These are phyloP conservation scores for Melanchra persicariae DNA, from an alignment of 2,888 invertebrate genomes.

Conservation along the genomic window DNA sequence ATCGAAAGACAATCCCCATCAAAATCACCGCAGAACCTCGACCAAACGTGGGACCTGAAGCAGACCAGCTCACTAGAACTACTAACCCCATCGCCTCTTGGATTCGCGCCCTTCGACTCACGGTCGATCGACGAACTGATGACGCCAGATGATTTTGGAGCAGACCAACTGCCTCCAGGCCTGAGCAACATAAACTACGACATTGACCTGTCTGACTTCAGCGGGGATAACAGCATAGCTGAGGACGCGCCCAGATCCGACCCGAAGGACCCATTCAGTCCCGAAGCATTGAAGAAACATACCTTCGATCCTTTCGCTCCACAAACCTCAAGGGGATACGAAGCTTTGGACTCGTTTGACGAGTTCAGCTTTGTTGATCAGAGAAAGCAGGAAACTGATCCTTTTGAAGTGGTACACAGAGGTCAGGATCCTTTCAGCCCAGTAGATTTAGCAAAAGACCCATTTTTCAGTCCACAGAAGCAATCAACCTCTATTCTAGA, in stretches of 20 bases:
- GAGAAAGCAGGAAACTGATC: constrained; percentile 72
- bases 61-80: constrained; percentile 88
- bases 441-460: constrained; percentile 55
- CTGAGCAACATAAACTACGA: constrained; percentile 94
- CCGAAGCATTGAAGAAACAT: constrained; percentile 82
- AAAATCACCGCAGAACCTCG: constrained; percentile 78
- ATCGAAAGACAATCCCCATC: constrained; percentile 80
- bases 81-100: constrained; percentile 91
- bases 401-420: constrained; percentile 82
- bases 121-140: constrained; percentile 91
- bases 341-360: constrained; percentile 80
- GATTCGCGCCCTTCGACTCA: constrained; percentile 90
- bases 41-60: constrained; percentile 81
- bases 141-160: constrained; percentile 91
- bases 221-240: constrained; percentile 93
- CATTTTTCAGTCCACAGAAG: constrained; percentile 60
- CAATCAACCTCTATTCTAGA: constrained; percentile 82
- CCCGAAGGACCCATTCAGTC: constrained; percentile 91
- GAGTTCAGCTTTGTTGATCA: constrained; percentile 81
- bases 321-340: constrained; percentile 75
- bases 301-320: constrained; percentile 89
- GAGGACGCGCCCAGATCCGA: constrained; percentile 86
- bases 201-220: constrained; percentile 94
- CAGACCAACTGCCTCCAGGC: constrained; percentile 90
- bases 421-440: constrained; percentile 71